Evolutionary conservation across 2,888 invertebrate genomes (phyloP).

Genomic region (Eretmocerus hayati): DNA sequence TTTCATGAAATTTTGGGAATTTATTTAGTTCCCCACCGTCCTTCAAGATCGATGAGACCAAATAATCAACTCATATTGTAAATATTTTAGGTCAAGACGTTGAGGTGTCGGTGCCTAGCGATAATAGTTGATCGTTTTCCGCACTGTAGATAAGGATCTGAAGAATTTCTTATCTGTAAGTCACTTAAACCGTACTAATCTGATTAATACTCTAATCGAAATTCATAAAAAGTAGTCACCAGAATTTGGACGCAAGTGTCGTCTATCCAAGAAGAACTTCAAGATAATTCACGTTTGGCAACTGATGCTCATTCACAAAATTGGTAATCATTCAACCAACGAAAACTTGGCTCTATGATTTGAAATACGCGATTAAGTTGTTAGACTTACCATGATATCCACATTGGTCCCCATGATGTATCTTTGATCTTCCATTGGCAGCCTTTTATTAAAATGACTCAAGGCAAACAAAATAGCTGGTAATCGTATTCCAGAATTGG

Average conservation of each 20-base stretch:
- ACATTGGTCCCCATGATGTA: constrained; percentile 78
- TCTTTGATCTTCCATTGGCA: constrained; percentile 73
- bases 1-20: no score
- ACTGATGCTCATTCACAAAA: no score
- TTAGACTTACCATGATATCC: constrained; percentile 72
- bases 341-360: no score
- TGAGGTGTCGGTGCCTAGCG: not conserved
- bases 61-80: not conserved
- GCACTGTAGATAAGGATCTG: not conserved
- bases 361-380: no score
- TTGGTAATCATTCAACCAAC: no score
- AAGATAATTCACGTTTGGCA: no score
- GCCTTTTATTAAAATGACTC: constrained; percentile 70
- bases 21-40: no score
- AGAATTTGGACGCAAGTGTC: no score
- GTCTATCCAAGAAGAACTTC: no score
- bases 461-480: constrained; percentile 76
- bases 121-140: not conserved
- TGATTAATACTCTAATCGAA: no score
- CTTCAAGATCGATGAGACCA: no score
- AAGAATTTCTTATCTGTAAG: constrained; percentile 8
- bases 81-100: not conserved
- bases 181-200: not conserved
- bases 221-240: no score
- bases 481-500: constrained; percentile 71